Conservation (phyloP, 1,140 invertebrate genomes). For the Arctopsyche grandis region DNA sequence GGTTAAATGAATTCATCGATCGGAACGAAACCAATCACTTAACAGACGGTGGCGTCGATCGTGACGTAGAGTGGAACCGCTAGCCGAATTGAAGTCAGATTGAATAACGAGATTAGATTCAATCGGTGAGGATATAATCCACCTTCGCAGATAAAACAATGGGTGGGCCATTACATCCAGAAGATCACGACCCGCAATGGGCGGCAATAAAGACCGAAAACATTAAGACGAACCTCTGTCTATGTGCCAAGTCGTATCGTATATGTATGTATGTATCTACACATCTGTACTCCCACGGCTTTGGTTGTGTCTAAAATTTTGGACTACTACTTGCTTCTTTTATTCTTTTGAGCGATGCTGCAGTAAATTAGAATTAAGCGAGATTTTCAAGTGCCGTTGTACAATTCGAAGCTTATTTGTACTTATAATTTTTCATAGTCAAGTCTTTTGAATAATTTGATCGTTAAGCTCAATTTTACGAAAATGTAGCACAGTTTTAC, state of each 20-base stretch:
- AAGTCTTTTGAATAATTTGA: no score
- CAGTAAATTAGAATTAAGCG: no score
- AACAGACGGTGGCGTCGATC: not conserved
- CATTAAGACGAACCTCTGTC: conserved; percentile 15
- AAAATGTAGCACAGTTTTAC: no score
- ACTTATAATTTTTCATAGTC: no score
- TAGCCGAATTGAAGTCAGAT: conserved; percentile 15
- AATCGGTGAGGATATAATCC: conserved; percentile 32
- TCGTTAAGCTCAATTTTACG: no score
- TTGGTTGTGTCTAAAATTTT: no score
- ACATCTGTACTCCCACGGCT: not conserved
- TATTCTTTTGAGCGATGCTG: no score
- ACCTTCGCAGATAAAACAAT: conserved; percentile 33
- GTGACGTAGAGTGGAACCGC: not conserved
- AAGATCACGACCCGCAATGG: conserved; percentile 32
- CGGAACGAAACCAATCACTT: not conserved
- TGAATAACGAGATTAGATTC: conserved; percentile 25
- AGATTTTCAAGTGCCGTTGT: no score
- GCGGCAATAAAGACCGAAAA: conserved; percentile 25
- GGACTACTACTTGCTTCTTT: no score
- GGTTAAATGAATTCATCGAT: not conserved
- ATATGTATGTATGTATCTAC: not conserved
- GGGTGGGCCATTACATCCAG: conserved; percentile 35
- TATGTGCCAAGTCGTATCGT: not conserved
- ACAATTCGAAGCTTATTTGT: no score